Conservation (phyloP, 2,797 vertebrate genomes). For the Eulemur coronatus region DNA sequence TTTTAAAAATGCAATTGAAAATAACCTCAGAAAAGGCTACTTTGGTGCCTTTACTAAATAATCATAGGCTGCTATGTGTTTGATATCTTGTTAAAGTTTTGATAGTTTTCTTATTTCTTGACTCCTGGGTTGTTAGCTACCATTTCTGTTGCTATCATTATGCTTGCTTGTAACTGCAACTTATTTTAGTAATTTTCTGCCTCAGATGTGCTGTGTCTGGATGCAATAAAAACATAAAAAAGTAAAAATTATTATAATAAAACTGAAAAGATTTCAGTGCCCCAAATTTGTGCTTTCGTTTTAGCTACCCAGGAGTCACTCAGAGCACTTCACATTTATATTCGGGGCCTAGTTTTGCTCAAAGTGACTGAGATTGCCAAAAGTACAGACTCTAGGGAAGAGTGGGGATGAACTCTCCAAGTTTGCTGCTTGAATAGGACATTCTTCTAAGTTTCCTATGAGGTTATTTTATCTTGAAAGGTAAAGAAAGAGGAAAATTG, state of each 20-base stretch:
- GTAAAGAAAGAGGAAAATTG: background rate
- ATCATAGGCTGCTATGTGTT: background rate
- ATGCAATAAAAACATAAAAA: background rate
- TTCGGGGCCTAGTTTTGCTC: background rate
- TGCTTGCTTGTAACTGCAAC: background rate
- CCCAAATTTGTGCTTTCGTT: background rate
- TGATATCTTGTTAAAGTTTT: background rate
- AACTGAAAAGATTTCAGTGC: background rate
- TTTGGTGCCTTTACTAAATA: background rate
- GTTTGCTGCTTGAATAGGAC: background rate
- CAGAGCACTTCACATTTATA: background rate
- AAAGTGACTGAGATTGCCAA: background rate
- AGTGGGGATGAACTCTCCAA: background rate
- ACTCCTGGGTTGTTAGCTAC: background rate
- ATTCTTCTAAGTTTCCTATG: background rate
- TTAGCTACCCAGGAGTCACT: background rate
- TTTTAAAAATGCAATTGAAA: background rate
- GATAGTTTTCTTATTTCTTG: background rate
- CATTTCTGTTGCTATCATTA: background rate
- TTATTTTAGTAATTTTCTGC: constrained; percentile 7
- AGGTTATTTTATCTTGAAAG: constrained; percentile 12
- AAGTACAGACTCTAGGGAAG: background rate
- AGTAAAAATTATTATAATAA: background rate
- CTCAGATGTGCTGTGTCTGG: background rate
- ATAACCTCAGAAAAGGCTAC: background rate